These are phyloP conservation scores for Heterodera filipjevi DNA, from an alignment of 2,888 invertebrate genomes.

Conservation along the genomic window DNA sequence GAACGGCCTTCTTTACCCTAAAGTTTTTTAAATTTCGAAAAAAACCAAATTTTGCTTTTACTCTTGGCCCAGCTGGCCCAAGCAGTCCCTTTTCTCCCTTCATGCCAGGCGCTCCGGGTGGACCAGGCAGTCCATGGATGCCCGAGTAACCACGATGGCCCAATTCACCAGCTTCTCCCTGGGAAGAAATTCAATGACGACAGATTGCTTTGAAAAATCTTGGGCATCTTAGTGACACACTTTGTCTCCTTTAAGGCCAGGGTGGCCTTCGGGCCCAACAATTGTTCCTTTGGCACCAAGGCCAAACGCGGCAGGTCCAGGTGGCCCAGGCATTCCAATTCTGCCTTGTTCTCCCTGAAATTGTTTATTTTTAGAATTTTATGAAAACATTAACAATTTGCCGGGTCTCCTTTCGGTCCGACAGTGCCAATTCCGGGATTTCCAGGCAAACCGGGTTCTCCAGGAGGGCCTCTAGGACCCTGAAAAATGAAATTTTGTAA, in stretches of 20 bases:
- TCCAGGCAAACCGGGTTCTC: slow-evolving; percentile 59
- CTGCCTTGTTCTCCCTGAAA: slow-evolving; percentile 60
- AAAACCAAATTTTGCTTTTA: slow-evolving; percentile 50
- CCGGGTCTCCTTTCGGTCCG: slow-evolving; percentile 66
- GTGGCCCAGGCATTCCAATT: slow-evolving; percentile 54
- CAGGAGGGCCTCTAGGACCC: slow-evolving; percentile 65
- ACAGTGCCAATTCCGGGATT: slow-evolving; percentile 65
- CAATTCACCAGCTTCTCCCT: slow-evolving; percentile 64
- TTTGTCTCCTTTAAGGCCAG: slow-evolving; percentile 75
- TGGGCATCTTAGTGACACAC: no score
- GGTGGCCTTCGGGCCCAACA: slow-evolving; percentile 66
- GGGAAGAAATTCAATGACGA: not conserved
- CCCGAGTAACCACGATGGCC: slow-evolving; percentile 64
- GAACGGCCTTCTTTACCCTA: slow-evolving; percentile 64
- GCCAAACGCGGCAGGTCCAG: slow-evolving; percentile 56
- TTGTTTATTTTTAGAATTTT: slow-evolving; percentile 12
- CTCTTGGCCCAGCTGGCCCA: slow-evolving; percentile 75
- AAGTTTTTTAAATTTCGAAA: not conserved
- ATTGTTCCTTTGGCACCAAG: slow-evolving; percentile 59
- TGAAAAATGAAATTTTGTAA: slow-evolving; percentile 36
- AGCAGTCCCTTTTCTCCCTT: slow-evolving; percentile 66
- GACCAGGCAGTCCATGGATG: slow-evolving; percentile 72
- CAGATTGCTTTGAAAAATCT: no score
- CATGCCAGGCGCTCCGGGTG: slow-evolving; percentile 53
- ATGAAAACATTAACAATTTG: slow-evolving; percentile 40